These are phyloP conservation scores for Barnardius zonarius DNA, from an alignment of 2,113 vertebrate species.

Conservation along the genomic window DNA sequence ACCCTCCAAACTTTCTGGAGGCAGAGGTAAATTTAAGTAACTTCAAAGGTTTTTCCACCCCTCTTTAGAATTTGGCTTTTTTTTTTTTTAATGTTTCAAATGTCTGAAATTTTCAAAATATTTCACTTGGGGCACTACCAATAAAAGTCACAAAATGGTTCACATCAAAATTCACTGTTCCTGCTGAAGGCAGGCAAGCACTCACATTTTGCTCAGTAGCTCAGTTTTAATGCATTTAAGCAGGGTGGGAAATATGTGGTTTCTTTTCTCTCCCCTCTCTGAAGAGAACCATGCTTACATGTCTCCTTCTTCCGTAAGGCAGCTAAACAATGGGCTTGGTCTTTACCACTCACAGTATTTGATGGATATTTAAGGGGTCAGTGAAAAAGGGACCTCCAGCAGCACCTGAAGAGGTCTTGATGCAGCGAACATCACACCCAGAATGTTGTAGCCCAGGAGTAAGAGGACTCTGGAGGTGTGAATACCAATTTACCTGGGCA, in stretches of 20 bases:
- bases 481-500: background rate
- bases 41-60: rapidly evolving
- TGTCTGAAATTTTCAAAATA: background rate
- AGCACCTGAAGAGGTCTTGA: background rate
- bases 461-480: no score
- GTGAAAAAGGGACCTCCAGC: background rate
- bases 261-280: background rate
- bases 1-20: background rate
- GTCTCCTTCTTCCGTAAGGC: background rate
- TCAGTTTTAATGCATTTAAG: background rate
- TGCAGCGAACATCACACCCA: background rate
- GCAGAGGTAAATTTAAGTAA: background rate
- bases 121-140: background rate
- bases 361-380: background rate
- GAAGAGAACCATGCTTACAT: background rate
- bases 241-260: rapidly evolving
- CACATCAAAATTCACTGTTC: background rate
- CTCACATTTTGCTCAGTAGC: background rate
- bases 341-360: background rate
- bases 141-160: background rate
- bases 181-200: background rate
- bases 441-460: background rate
- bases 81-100: background rate
- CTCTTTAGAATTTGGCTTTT: background rate
- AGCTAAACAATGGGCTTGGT: background rate